Evolutionary conservation across 2,888 invertebrate species (phyloP).

Genomic region (Copidosoma aretas): DNA sequence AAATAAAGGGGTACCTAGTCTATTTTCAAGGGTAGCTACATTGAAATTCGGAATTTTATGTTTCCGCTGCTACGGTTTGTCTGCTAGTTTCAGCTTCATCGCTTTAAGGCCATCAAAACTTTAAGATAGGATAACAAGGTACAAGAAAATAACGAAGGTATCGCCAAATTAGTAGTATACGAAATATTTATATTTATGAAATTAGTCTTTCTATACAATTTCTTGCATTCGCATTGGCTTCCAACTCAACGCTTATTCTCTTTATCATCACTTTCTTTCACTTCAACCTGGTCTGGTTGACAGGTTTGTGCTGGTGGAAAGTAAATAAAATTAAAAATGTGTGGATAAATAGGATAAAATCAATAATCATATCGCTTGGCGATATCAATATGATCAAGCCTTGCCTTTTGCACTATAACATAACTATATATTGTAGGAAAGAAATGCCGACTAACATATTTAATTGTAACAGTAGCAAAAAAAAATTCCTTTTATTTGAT

Average conservation of each 20-base stretch:
- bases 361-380: slow-evolving; percentile 31
- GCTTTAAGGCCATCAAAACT: too few relatives aligned
- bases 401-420: slow-evolving; percentile 27
- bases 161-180: slow-evolving; percentile 50
- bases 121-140: too few relatives aligned
- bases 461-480: slow-evolving; percentile 25
- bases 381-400: slow-evolving; percentile 28
- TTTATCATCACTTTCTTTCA: slow-evolving; percentile 18
- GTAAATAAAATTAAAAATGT: slow-evolving; percentile 36
- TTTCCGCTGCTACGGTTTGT: too few relatives aligned
- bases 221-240: slow-evolving; percentile 45
- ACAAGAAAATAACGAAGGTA: background rate
- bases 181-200: slow-evolving; percentile 63
- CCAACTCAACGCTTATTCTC: slow-evolving; percentile 24
- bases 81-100: too few relatives aligned
- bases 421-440: slow-evolving; percentile 29
- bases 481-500: slow-evolving; percentile 11
- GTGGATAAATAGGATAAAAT: slow-evolving; percentile 30
- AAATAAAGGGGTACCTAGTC: too few relatives aligned
- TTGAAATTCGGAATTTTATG: too few relatives aligned
- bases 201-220: slow-evolving; percentile 63
- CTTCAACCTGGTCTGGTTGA: slow-evolving; percentile 27
- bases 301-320: slow-evolving; percentile 28
- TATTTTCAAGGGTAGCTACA: too few relatives aligned
- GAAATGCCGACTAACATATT: slow-evolving; percentile 28